Evolutionary conservation across 1,140 invertebrate species (phyloP), one percentile per base, ranked within the genome.

Genomic region (Drosophila equinoxialis): DNA sequence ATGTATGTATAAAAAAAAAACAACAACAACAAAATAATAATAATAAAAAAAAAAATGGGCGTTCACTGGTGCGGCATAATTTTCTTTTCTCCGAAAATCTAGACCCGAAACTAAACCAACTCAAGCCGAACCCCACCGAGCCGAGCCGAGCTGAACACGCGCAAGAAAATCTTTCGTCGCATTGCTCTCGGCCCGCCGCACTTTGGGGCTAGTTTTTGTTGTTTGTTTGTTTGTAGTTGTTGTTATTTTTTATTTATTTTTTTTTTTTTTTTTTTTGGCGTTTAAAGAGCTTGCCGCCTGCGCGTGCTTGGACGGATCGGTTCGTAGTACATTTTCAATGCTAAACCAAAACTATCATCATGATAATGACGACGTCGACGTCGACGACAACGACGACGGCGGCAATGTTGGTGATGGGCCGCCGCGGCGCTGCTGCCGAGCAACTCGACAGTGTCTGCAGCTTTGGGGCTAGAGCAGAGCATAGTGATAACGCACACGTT

Each of bases 341-440:
- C 62, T 73, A 76, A 57, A 68, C 68, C 62, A 51, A 72, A 75
- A 76, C 73, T 72, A 79, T 79, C 65, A 82, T 63, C 71, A 77
- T 58, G 60, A 72, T 71, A 62, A 75, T 78, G 63, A 74, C 70
- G 17, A 74, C 68, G 45, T 7, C 8, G 30, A 14, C 23, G 4
- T 26, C 23, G 23, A 74, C 68, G 45, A 8, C 7, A 8, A 14
- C n/a, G 55, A 30, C 14, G 33, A 17, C 10, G 48, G 8, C 11
- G 48, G 30, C 30, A 30, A 14, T 39, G 58, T 3, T 17, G 11
- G 11, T 39, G 37, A 13, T 39, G 37, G 37, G 13, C 20, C 13
- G 7, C 26, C 14, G 55, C 37, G 30, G 5, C 30, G 30, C 30
- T 30, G 30, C 30, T 30, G 30, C 30, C 30, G 37, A 39, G 11